Evolutionary conservation across 1,140 invertebrate genomes (phyloP).

Genomic region (Dendroctonus ponderosae): DNA sequence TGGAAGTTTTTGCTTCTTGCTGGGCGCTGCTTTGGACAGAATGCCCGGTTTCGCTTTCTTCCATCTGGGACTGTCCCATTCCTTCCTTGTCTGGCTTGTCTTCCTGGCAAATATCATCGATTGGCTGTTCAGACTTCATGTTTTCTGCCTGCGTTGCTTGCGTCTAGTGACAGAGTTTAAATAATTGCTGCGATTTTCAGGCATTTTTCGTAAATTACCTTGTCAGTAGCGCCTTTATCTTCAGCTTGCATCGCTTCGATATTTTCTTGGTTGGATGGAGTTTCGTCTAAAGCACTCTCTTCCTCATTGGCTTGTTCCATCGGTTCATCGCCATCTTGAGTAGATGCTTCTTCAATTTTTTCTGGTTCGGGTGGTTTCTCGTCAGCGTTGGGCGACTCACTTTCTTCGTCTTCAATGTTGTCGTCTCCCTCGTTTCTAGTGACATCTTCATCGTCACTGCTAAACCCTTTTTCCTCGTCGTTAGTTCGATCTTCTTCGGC

Average conservation of each 20-base stretch:
- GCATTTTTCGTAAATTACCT: slow-evolving; percentile 33
- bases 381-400: slow-evolving; percentile 52
- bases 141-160: slow-evolving; percentile 50
- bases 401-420: slow-evolving; percentile 52
- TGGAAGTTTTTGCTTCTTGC: slow-evolving; percentile 42
- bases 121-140: slow-evolving; percentile 40
- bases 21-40: slow-evolving; percentile 48
- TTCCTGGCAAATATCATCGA: slow-evolving; percentile 51
- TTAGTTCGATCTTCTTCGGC: slow-evolving; percentile 46
- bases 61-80: slow-evolving; percentile 54
- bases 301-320: slow-evolving; percentile 44
- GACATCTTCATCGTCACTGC: slow-evolving; percentile 48
- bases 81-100: slow-evolving; percentile 54
- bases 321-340: slow-evolving; percentile 32
- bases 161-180: slow-evolving; percentile 32
- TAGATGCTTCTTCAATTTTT: slow-evolving; percentile 41
- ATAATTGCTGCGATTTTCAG: background rate
- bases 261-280: slow-evolving; percentile 52
- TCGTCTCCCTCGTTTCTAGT: slow-evolving; percentile 41
- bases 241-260: slow-evolving; percentile 49
- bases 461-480: slow-evolving; percentile 44
- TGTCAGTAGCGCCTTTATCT: slow-evolving; percentile 48
- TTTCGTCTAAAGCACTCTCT: slow-evolving; percentile 47
- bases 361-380: slow-evolving; percentile 40
- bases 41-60: slow-evolving; percentile 54